These are phyloP conservation scores for Ectobius pallidus DNA, from an alignment of 2,888 invertebrate genomes.

Conservation along the genomic window DNA sequence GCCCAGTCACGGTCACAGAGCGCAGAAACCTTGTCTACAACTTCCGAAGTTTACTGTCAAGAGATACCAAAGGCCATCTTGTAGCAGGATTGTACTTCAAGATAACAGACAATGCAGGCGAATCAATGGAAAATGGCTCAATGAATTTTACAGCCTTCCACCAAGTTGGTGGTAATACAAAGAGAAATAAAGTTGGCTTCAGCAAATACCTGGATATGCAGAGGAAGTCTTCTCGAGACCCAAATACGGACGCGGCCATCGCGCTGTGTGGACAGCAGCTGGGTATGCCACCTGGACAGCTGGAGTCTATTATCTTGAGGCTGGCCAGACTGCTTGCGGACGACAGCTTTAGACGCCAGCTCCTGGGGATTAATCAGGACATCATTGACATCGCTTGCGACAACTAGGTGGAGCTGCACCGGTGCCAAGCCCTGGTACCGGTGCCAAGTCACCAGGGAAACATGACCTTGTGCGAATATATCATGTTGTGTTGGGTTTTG, in stretches of 20 bases:
- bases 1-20: conserved; percentile 85
- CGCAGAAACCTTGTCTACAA: conserved; percentile 88
- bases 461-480: conserved; percentile 17
- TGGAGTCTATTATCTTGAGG: conserved; percentile 67
- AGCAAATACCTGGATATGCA: conserved; percentile 60
- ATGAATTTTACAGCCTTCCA: conserved; percentile 75
- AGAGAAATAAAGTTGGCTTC: conserved; percentile 77
- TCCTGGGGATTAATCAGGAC: conserved; percentile 79
- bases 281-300: conserved; percentile 68
- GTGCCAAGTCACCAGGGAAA: conserved; percentile 17
- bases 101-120: conserved; percentile 59
- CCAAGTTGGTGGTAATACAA: conserved; percentile 65
- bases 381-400: conserved; percentile 78
- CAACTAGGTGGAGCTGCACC: conserved; percentile 58
- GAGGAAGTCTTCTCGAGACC: conserved; percentile 44
- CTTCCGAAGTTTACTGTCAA: conserved; percentile 70
- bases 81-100: conserved; percentile 87
- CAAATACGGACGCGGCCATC: conserved; percentile 62
- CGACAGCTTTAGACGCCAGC: conserved; percentile 74
- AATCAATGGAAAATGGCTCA: neutral
- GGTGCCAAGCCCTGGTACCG: conserved; percentile 19
- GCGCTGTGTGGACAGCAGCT: conserved; percentile 75
- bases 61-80: conserved; percentile 83
- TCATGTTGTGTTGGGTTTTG: conserved; percentile 7
- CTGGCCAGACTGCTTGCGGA: conserved; percentile 72